Conservation (phyloP, 2,113 vertebrate species). For the Sorex fumeus region DNA sequence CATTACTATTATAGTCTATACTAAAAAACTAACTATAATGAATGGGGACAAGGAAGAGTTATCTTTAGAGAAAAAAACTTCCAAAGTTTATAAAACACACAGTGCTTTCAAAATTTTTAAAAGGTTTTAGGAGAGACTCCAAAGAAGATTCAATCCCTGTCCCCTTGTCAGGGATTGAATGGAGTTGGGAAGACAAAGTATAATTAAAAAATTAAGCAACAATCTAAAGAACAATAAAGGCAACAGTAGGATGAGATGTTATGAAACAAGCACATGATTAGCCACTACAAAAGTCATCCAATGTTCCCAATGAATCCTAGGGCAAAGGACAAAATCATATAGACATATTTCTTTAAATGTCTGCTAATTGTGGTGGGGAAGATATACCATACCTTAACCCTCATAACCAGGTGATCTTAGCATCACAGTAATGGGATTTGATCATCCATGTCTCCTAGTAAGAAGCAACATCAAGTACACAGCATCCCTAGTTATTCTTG, state of each 20-base stretch:
- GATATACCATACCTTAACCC: conserved; percentile 19
- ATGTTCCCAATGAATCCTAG: conserved; percentile 26
- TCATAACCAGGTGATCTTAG: background rate
- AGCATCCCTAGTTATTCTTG: conserved; percentile 36
- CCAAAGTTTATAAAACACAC: conserved; percentile 8
- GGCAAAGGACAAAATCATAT: conserved; percentile 23
- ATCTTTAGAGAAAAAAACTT: conserved; percentile 6
- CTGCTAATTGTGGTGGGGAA: background rate
- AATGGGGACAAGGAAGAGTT: background rate
- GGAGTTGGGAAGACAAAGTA: conserved; percentile 30
- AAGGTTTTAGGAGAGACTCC: background rate
- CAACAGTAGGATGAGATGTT: conserved; percentile 34
- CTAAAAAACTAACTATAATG: conserved; percentile 11
- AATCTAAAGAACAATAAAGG: conserved; percentile 55
- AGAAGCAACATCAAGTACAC: background rate
- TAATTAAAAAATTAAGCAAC: conserved; percentile 37
- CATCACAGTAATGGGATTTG: background rate
- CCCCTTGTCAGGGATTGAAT: background rate
- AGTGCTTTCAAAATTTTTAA: background rate
- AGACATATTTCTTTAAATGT: background rate
- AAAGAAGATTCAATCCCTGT: background rate
- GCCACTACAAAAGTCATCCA: background rate
- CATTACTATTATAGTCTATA: background rate
- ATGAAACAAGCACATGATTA: conserved; percentile 43
- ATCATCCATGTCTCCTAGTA: background rate